These are phyloP conservation scores for Tiphia femorata DNA, from an alignment of 2,888 invertebrate genomes.

Conservation along the genomic window DNA sequence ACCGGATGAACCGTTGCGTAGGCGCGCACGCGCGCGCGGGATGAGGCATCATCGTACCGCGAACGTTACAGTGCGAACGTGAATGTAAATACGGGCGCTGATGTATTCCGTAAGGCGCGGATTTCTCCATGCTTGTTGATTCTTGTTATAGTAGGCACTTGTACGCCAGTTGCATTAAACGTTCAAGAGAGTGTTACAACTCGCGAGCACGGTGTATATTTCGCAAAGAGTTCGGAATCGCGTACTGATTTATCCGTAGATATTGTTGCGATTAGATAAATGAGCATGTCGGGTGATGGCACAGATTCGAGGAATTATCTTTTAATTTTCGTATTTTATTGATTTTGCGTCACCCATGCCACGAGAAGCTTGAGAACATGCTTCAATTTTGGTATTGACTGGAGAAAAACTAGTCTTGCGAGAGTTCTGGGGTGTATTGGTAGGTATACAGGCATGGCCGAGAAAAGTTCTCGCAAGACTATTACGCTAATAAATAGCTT, in stretches of 20 bases:
- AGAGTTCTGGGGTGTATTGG: conserved; percentile 17
- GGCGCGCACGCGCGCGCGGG: background rate
- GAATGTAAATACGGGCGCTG: conserved; percentile 43
- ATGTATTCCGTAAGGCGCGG: conserved; percentile 48
- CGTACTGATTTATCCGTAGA: no score
- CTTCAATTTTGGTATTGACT: no score
- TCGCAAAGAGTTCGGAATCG: no score
- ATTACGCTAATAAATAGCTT: conserved; percentile 57
- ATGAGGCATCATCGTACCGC: conserved; percentile 37
- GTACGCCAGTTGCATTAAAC: conserved; percentile 38
- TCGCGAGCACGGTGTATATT: no score
- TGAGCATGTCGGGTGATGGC: no score
- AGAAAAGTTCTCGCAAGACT: conserved; percentile 38
- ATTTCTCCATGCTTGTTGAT: conserved; percentile 46
- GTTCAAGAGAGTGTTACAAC: conserved; percentile 18
- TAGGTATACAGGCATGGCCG: conserved; percentile 1
- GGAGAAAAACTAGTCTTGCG: no score
- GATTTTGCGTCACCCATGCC: no score
- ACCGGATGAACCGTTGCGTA: conserved; percentile 14
- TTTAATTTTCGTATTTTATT: no score
- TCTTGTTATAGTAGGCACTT: conserved; percentile 42
- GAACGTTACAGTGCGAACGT: conserved; percentile 43
- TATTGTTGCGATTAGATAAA: no score
- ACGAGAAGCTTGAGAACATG: no score
- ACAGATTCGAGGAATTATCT: no score